These are phyloP conservation scores for Sanderia malayensis DNA, from an alignment of 30 jellyfish, hydroid and myxozoan species.

Conservation along the genomic window DNA sequence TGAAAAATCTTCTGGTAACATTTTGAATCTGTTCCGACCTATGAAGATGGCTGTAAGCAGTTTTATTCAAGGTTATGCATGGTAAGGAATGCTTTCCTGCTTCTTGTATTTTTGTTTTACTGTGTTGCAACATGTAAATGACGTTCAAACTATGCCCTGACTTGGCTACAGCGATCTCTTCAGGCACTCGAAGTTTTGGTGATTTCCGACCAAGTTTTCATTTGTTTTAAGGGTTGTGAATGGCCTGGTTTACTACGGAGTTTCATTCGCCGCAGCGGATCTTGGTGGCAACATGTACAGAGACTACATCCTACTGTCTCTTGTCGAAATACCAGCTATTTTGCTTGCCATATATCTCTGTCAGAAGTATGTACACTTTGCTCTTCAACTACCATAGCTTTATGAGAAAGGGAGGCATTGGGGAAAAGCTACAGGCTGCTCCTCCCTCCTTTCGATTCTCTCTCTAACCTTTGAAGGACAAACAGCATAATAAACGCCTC, in stretches of 20 bases:
- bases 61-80: slow-evolving; percentile 59
- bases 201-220: no score
- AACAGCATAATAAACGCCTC: no score
- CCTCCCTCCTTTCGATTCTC: no score
- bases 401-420: neutral
- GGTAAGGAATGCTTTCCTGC: no score
- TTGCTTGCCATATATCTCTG: slow-evolving; percentile 43
- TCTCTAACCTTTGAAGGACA: no score
- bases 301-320: slow-evolving; percentile 54
- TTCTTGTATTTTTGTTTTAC: no score
- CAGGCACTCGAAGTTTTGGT: no score
- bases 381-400: neutral
- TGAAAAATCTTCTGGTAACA: slow-evolving; percentile 21
- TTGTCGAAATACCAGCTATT: slow-evolving; percentile 67
- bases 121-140: no score
- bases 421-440: no score
- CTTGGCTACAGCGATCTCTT: no score
- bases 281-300: slow-evolving; percentile 67
- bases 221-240: slow-evolving; percentile 43
- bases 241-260: slow-evolving; percentile 67
- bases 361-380: slow-evolving; percentile 25
- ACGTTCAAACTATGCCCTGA: no score
- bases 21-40: slow-evolving; percentile 49
- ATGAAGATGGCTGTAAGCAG: slow-evolving; percentile 42
- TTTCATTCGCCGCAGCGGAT: slow-evolving; percentile 61